phyloP scores from a whole-genome alignment of 2,888 invertebrate genomes.

The Philereme transversata region DNA sequence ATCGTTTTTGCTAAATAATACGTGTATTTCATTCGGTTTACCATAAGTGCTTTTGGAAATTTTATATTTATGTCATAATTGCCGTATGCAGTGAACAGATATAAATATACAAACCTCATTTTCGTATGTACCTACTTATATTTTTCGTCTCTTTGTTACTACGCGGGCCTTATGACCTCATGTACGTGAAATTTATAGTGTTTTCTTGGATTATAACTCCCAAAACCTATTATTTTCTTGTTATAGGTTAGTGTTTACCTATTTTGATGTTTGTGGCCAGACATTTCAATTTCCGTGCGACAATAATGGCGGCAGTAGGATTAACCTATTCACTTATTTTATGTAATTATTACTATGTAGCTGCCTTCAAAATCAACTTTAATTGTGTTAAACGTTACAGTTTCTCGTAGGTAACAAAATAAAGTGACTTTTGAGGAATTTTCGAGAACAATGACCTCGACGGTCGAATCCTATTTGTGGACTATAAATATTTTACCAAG shows the following conservation, averaged over 20 bases:
- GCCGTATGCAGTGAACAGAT: slow-evolving; percentile 43
- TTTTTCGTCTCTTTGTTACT: slow-evolving; percentile 73
- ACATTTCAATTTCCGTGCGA: slow-evolving; percentile 81
- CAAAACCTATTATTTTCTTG: slow-evolving; percentile 29
- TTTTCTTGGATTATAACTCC: slow-evolving; percentile 28
- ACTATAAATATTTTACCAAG: slow-evolving; percentile 78
- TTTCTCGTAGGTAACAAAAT: slow-evolving; percentile 67
- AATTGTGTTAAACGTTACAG: slow-evolving; percentile 63
- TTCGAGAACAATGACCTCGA: slow-evolving; percentile 80
- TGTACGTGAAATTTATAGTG: slow-evolving; percentile 37
- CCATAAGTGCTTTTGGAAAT: slow-evolving; percentile 34
- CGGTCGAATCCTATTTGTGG: slow-evolving; percentile 74
- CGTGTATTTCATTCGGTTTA: slow-evolving; percentile 43
- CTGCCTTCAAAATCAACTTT: slow-evolving; percentile 49
- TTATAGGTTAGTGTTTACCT: slow-evolving; percentile 78
- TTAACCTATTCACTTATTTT: slow-evolving; percentile 79
- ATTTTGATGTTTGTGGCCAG: slow-evolving; percentile 78
- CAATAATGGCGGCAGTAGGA: slow-evolving; percentile 83
- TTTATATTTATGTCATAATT: slow-evolving; percentile 50
- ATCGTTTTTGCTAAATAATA: slow-evolving; percentile 69
- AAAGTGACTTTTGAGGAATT: slow-evolving; percentile 68
- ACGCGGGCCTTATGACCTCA: slow-evolving; percentile 51
- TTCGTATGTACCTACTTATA: slow-evolving; percentile 66
- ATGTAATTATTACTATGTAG: slow-evolving; percentile 52
- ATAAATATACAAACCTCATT: slow-evolving; percentile 76